Conservation (phyloP, 2,797 vertebrate genomes). For the Rhabdomys pumilio region DNA sequence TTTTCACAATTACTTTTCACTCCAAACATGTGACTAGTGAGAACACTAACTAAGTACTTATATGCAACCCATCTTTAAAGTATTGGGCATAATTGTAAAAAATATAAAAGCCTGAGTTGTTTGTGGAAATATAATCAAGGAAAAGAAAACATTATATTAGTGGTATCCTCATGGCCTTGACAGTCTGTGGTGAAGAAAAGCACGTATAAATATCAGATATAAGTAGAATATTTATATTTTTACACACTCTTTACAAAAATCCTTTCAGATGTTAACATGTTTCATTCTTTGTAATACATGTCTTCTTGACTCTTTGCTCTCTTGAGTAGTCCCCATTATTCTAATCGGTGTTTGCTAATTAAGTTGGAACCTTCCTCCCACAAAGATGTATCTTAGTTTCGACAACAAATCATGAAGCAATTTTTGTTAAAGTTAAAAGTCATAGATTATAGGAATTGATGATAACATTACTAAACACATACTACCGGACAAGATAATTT, state of each 20-base stretch:
- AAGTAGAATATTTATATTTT: not conserved
- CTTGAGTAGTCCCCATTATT: not conserved
- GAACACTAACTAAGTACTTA: conserved; percentile 75
- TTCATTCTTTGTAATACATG: not conserved
- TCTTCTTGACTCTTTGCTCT: not conserved
- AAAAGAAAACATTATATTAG: not conserved
- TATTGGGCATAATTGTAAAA: conserved; percentile 48
- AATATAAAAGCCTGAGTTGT: conserved; percentile 61
- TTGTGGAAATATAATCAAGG: conserved; percentile 68
- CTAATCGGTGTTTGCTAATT: not conserved
- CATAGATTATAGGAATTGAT: not conserved
- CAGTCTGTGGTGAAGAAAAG: not conserved
- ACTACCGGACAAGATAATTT: not conserved
- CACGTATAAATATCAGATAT: not conserved
- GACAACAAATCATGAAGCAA: conserved; percentile 8
- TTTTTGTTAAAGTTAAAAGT: conserved; percentile 54
- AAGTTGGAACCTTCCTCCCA: not conserved
- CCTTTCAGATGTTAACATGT: not conserved
- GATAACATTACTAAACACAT: conserved; percentile 6
- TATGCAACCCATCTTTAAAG: conserved; percentile 71
- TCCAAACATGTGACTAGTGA: conserved; percentile 78
- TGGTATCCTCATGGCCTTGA: not conserved
- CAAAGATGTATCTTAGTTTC: not conserved
- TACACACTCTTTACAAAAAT: not conserved
- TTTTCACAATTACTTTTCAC: conserved; percentile 76